Conservation (phyloP, 92 coral and sea anemone species). For the Porites evermanni region DNA sequence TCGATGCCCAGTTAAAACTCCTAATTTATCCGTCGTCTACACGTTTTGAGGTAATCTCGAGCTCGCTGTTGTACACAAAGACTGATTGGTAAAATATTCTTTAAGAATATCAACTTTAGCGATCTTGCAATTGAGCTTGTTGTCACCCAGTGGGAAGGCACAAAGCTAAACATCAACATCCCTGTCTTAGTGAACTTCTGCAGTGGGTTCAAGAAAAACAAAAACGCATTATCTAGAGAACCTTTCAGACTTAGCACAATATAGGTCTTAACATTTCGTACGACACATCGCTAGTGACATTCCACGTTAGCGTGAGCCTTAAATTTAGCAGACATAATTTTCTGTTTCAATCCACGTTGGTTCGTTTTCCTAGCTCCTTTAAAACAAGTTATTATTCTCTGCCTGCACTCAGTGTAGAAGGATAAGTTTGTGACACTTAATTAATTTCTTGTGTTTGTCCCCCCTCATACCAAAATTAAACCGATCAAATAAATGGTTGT, state of each 20-base stretch:
- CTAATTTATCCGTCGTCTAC: constrained; percentile 21
- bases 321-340: too few relatives aligned
- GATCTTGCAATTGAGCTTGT: too few relatives aligned
- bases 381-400: too few relatives aligned
- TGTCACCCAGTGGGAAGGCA: too few relatives aligned
- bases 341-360: neutral
- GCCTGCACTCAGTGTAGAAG: too few relatives aligned
- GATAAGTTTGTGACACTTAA: neutral
- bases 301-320: too few relatives aligned
- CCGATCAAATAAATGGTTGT: constrained; percentile 6
- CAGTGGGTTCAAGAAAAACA: too few relatives aligned
- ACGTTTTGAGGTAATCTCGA: constrained; percentile 21
- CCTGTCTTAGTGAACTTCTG: too few relatives aligned
- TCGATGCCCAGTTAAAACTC: constrained; percentile 49
- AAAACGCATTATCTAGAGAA: too few relatives aligned
- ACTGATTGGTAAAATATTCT: constrained; percentile 47
- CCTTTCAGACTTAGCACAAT: neutral
- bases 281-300: neutral
- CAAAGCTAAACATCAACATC: too few relatives aligned
- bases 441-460: neutral
- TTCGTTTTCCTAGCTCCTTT: neutral
- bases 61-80: constrained; percentile 38
- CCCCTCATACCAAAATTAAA: neutral
- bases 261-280: neutral
- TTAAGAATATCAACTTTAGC: constrained; percentile 20